phyloP scores from a whole-genome alignment of 2,888 invertebrate genomes.

The Diaphora mendica region DNA sequence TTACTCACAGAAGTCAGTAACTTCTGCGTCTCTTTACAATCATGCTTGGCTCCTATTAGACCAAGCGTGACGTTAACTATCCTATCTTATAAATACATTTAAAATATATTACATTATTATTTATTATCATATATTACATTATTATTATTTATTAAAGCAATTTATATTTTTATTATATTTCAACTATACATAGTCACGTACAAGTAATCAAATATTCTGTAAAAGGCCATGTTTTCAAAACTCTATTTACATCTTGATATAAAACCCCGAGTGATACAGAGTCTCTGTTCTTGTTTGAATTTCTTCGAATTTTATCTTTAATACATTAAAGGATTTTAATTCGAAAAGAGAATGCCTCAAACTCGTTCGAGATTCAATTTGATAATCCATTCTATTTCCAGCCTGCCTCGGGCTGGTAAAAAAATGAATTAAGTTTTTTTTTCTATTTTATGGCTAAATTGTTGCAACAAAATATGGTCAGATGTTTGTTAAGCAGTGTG shows the following conservation, averaged over 20 bases:
- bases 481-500: neutral
- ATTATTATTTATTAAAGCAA: neutral
- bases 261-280: slow-evolving; percentile 23
- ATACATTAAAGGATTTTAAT: slow-evolving; percentile 42
- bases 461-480: neutral
- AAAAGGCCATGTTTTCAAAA: neutral
- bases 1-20: too few species aligned
- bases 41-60: too few species aligned
- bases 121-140: too few species aligned
- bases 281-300: slow-evolving; percentile 48
- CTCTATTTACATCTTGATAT: slow-evolving; percentile 15
- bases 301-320: slow-evolving; percentile 38
- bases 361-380: slow-evolving; percentile 50
- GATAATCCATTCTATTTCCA: slow-evolving; percentile 41
- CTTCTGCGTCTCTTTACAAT: too few species aligned
- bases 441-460: neutral
- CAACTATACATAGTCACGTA: too few species aligned
- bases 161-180: neutral
- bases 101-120: too few species aligned
- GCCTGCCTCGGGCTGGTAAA: slow-evolving; percentile 19
- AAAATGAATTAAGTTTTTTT: neutral
- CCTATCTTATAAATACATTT: too few species aligned
- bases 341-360: slow-evolving; percentile 30
- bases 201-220: neutral
- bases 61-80: too few species aligned